Conservation (phyloP, 2,113 vertebrate species). For the Phaethornis superciliosus region DNA sequence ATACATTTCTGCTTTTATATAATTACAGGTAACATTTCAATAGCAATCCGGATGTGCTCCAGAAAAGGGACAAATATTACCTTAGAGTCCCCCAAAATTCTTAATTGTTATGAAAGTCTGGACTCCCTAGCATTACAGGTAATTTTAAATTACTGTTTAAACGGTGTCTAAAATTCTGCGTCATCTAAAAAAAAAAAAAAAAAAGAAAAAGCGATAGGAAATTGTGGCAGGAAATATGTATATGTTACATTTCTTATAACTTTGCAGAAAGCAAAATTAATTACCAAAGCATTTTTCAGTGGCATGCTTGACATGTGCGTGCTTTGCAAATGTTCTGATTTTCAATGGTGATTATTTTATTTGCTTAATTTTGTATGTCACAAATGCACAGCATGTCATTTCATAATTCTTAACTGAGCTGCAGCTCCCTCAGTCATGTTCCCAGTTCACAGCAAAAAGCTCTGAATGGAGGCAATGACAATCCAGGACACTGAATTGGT, state of each 20-base stretch:
- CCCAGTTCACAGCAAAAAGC: neutral
- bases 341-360: fast-evolving
- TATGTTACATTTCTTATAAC: neutral
- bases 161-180: neutral
- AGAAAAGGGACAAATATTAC: neutral
- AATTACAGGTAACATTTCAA: neutral
- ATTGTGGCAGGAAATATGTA: neutral
- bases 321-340: neutral
- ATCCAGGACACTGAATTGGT: neutral
- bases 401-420: neutral
- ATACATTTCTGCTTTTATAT: neutral
- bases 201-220: neutral
- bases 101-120: conserved; percentile 33
- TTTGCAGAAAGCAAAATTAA: neutral
- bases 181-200: too few relatives aligned
- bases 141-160: neutral
- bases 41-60: neutral
- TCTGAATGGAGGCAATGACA: fast-evolving
- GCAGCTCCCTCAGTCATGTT: neutral
- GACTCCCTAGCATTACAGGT: neutral
- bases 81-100: neutral
- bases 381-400: neutral
- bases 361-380: neutral
- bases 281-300: neutral
- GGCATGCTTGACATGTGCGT: neutral